phyloP scores from a whole-genome alignment of 2,797 vertebrate genomes.

The Taeniopygia guttata region DNA sequence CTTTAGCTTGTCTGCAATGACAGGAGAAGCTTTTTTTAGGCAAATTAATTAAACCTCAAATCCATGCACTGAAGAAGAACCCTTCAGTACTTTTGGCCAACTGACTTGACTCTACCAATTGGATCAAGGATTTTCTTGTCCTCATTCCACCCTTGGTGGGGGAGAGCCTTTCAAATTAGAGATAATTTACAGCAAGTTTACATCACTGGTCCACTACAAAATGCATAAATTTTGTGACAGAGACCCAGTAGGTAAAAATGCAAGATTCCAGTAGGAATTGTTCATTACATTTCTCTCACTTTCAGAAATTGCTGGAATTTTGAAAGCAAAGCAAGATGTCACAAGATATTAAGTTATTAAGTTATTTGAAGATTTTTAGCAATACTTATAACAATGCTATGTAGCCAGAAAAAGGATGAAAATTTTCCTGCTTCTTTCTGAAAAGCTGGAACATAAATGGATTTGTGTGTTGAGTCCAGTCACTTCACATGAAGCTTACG shows the following conservation, averaged over 20 bases:
- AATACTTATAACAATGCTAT: not conserved
- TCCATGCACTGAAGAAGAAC: not conserved
- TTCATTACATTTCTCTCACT: not conserved
- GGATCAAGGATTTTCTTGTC: not conserved
- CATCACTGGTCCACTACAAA: not conserved
- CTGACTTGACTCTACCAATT: not conserved
- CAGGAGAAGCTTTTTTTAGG: not conserved
- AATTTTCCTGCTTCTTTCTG: not conserved
- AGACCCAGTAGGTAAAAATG: not conserved
- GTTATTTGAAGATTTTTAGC: not conserved
- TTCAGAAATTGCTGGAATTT: not conserved
- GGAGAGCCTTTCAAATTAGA: not conserved
- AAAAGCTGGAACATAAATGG: not conserved
- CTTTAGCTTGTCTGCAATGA: not conserved
- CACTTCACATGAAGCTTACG: not conserved
- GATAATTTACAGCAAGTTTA: not conserved
- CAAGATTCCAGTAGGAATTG: not conserved
- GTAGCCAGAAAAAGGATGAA: not conserved
- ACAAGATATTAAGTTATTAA: not conserved
- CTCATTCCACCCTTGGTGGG: not conserved
- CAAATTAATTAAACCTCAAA: not conserved
- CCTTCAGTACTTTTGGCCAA: not conserved
- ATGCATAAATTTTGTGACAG: not conserved
- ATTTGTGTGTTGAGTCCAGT: not conserved
- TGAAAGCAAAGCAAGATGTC: not conserved